Evolutionary conservation across 1,140 invertebrate genomes (phyloP).

Genomic region (Trichonephila inaurata): DNA sequence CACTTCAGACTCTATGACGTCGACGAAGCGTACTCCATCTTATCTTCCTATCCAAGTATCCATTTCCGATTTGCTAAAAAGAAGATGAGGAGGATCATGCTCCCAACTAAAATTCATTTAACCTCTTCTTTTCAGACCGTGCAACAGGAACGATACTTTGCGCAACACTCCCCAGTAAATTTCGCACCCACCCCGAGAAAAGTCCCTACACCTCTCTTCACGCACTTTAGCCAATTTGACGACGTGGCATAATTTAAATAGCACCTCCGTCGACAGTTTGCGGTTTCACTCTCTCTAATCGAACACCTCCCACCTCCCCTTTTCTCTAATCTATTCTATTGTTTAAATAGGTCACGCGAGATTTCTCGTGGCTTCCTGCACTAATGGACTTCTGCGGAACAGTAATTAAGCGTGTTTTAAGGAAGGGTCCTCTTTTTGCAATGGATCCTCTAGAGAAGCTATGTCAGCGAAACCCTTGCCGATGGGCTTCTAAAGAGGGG

Average conservation of each 20-base stretch:
- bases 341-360: conserved; percentile 34
- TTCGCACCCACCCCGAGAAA: not conserved
- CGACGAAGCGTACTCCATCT: too few relatives aligned
- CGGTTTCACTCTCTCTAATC: conserved; percentile 1
- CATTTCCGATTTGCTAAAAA: too few relatives aligned
- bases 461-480: not conserved
- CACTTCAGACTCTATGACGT: too few relatives aligned
- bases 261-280: conserved; percentile 24
- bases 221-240: conserved; percentile 21
- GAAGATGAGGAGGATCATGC: too few relatives aligned
- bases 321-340: conserved; percentile 18
- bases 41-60: too few relatives aligned
- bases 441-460: not conserved
- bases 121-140: too few relatives aligned
- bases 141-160: not conserved
- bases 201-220: not conserved
- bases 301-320: not conserved
- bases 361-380: conserved; percentile 5
- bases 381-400: conserved; percentile 21
- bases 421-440: not conserved
- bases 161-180: not conserved
- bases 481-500: not conserved
- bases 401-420: conserved; percentile 33
- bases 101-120: too few relatives aligned
- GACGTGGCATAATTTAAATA: conserved; percentile 31